Percentiles rank a stretch among this genome's conserved stretches.
Evolutionary conservation across 2,113 vertebrate species (phyloP).

Genomic region (Sorex fumeus): DNA sequence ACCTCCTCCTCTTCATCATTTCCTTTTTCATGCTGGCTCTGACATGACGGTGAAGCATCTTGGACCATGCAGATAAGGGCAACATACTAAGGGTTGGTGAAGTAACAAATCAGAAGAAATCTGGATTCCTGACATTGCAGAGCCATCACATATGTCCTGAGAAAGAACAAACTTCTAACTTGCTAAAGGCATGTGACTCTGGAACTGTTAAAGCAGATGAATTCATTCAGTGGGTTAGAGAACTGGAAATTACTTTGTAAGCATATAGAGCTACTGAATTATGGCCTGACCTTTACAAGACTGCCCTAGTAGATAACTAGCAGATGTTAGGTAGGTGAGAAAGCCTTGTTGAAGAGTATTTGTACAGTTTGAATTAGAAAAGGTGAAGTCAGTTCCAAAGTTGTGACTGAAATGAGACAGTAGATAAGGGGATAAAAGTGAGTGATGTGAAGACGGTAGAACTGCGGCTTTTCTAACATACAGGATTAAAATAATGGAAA

Average conservation of each 20-base stretch:
- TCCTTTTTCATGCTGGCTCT: constrained; percentile 34
- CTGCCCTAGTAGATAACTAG: constrained; percentile 8
- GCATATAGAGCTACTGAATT: neutral
- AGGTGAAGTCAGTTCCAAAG: neutral
- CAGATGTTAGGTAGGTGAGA: neutral
- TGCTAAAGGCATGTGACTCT: constrained; percentile 55
- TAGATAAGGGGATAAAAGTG: neutral
- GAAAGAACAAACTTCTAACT: constrained; percentile 44
- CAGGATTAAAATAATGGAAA: constrained; percentile 39
- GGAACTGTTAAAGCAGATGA: neutral
- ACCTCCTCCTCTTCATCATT: constrained; percentile 19
- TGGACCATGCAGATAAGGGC: neutral
- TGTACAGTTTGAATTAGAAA: constrained; percentile 25
- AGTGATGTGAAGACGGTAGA: constrained; percentile 28
- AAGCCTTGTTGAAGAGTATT: neutral
- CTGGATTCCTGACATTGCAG: neutral
- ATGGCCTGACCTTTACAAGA: neutral
- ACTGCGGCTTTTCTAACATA: neutral
- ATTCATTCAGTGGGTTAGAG: constrained; percentile 42
- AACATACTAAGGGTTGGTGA: neutral
- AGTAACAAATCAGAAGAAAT: constrained; percentile 42
- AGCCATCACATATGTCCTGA: neutral
- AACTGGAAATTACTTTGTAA: constrained; percentile 39
- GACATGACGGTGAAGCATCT: neutral
- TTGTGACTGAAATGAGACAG: neutral